Percentiles rank a stretch among this genome's conserved stretches.
Conservation (phyloP, 2,888 invertebrate species). For the Aphodius granarius region DNA sequence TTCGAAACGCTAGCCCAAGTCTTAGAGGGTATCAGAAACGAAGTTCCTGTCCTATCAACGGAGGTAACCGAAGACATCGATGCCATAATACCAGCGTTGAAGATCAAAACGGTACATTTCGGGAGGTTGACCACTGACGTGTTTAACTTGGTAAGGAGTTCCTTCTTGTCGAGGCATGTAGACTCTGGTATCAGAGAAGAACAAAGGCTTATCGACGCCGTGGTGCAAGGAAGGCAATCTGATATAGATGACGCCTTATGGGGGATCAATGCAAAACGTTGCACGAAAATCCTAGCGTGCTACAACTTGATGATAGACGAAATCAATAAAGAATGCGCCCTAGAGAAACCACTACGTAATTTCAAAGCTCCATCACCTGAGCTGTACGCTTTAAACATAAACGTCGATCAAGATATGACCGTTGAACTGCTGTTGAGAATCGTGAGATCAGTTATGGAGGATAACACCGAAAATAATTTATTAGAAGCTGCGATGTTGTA, state of each 20-base stretch:
- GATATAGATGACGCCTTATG: not conserved
- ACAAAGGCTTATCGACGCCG: not conserved
- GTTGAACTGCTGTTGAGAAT: not conserved
- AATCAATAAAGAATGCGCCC: not conserved
- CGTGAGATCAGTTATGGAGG: not conserved
- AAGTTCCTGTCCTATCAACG: not conserved
- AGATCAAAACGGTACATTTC: not conserved
- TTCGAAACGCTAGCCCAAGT: not conserved
- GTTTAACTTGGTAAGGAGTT: not conserved
- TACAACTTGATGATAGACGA: not conserved
- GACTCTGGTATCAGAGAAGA: not conserved
- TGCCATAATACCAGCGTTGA: not conserved
- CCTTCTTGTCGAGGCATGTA: not conserved
- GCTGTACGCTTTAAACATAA: not conserved
- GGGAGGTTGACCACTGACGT: not conserved
- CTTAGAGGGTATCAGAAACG: not conserved
- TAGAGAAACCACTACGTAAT: not conserved
- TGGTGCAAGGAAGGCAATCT: not conserved
- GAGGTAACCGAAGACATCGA: not conserved
- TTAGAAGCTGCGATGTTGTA: conserved; percentile 2
- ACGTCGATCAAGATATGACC: conserved; percentile 1
- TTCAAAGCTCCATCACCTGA: not conserved
- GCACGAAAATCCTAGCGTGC: not conserved
- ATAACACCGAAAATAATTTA: not conserved
- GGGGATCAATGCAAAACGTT: not conserved